Base-by-base conservation (phyloP, 35 echinoderm and acorn worm species). In the Apostichopus parvimensis region DNA sequence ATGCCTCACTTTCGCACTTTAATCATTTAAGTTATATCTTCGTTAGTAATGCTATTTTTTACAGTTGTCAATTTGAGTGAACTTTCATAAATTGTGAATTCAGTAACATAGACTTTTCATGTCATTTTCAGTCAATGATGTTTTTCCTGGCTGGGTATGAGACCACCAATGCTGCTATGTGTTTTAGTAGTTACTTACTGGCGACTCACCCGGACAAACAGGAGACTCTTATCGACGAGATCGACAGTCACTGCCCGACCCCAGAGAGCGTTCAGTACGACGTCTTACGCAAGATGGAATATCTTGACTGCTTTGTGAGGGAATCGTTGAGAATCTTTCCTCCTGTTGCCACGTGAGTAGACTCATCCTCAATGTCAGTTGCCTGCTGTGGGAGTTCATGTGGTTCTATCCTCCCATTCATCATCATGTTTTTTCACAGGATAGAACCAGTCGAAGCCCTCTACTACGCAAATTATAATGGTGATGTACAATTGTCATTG, bases 81-180 rank as follows among this genome's bases (percentile, higher is more conserved):
- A 45, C 0, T 45, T 45, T 45, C 34, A 45, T 45, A 45, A 45
- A 45, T 45, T 4, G 34, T 45, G 34, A 45, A 45, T 45, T 45
- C 34, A 45, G 34, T 45, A 45, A 45, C 34, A 45, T 45, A 45
- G 34, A 45, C 34, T 11, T 8, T 6, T 61, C 58, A 59, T 1
- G 0, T 59, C 6, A 61, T 8, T 61, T 93, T 77, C 88, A 97
- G 95, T 87, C 91, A 6, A 60, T 95, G 75, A 87, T 73, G n/a
- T 97, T 97, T 62, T 93, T 97, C 79, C 77, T 97, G 18, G 95
- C 95, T 58, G 95, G 95, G 12, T 97, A 92, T 75, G 95, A 97
- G 77, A 97, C 95, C 1, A 93, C 93, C 8, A 95, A 77, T 24
- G 92, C 95, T 8, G 22, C 75, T 58, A 65, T 97, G 45, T 81